A percentile compares a stretch with the other conserved stretches of the same genome.
Evolutionary conservation across 2,888 invertebrate species (phyloP).

Genomic region (Leucophenga montana): DNA sequence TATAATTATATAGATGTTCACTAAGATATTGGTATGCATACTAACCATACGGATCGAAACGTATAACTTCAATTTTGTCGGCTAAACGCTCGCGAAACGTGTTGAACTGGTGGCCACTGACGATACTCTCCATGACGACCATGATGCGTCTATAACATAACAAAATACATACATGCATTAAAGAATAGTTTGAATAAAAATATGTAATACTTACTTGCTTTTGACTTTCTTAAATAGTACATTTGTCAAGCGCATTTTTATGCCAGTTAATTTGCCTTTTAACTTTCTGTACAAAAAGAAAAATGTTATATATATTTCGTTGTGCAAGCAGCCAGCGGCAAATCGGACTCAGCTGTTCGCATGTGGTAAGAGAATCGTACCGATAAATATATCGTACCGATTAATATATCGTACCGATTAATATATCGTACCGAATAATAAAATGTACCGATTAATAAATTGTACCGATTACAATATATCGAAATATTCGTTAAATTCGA

Average conservation of each 20-base stretch:
- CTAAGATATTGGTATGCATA: conserved; percentile 49
- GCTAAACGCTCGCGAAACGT: conserved; percentile 81
- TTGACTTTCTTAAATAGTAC: conserved; percentile 81
- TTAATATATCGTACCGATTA: too few relatives aligned
- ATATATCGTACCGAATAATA: too few relatives aligned
- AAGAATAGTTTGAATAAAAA: not conserved
- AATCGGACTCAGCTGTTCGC: not conserved
- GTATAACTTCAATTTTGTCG: conserved; percentile 84
- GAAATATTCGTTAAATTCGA: too few relatives aligned
- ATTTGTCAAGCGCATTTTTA: conserved; percentile 78
- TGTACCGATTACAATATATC: too few relatives aligned
- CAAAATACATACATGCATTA: not conserved
- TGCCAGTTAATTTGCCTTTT: not conserved
- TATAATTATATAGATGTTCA: conserved; percentile 1
- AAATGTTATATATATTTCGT: conserved; percentile 19
- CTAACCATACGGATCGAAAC: conserved; percentile 87
- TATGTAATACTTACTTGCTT: conserved; percentile 79
- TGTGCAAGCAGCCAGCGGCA: conserved; percentile 18
- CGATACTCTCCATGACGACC: conserved; percentile 86
- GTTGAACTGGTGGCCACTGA: conserved; percentile 82
- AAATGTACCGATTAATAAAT: too few relatives aligned
- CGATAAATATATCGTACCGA: too few relatives aligned
- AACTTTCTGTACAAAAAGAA: not conserved
- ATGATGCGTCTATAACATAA: conserved; percentile 78
- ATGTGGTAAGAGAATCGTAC: not conserved